Conservation (phyloP, 2,888 invertebrate genomes). For the Serripes groenlandicus region DNA sequence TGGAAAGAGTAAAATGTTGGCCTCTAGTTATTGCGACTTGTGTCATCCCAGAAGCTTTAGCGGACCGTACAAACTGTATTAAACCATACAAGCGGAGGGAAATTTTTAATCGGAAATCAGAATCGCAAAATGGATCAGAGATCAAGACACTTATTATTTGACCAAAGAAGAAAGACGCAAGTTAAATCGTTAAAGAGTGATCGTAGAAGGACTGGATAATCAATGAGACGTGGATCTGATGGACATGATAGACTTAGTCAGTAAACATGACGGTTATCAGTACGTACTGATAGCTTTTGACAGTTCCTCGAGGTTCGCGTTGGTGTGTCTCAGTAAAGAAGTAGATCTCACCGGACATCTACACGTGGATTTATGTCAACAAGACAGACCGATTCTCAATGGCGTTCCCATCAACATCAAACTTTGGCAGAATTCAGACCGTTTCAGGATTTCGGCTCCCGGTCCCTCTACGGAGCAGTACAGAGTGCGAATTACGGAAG, state of each 20-base stretch:
- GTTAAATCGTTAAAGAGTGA: slow-evolving; percentile 22
- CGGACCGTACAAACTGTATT: slow-evolving; percentile 11
- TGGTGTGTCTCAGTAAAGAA: no score
- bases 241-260: slow-evolving; percentile 36
- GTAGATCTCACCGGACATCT: no score
- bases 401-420: no score
- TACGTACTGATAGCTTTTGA: slow-evolving; percentile 39
- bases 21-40: slow-evolving; percentile 2
- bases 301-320: slow-evolving; percentile 33
- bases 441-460: no score
- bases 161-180: slow-evolving; percentile 32
- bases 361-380: no score
- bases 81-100: slow-evolving; percentile 28
- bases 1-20: slow-evolving; percentile 19
- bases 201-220: slow-evolving; percentile 49
- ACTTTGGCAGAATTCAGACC: no score
- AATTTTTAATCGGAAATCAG: slow-evolving; percentile 33
- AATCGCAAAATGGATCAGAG: slow-evolving; percentile 54
- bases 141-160: slow-evolving; percentile 51
- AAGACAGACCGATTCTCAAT: no score
- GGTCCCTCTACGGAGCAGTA: no score
- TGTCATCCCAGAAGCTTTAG: slow-evolving; percentile 1
- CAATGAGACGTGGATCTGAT: slow-evolving; percentile 45
- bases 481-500: no score
- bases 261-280: slow-evolving; percentile 32